Evolutionary conservation across 2,797 vertebrate genomes (phyloP).

Genomic region (Enteromius argenteus): DNA sequence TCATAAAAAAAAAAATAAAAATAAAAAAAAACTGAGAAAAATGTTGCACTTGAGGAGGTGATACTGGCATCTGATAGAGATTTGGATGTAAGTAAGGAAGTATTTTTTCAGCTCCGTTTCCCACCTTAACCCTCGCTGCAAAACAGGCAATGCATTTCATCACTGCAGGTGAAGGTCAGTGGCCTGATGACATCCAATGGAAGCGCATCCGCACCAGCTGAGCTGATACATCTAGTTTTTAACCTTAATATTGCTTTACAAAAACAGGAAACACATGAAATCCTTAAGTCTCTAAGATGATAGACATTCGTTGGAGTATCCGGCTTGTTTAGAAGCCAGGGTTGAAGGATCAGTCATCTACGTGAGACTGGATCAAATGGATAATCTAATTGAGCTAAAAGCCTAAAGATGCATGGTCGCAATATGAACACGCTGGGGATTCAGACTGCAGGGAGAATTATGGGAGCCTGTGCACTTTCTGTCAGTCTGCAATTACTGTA

Average conservation of each 20-base stretch:
- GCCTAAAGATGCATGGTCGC: constrained; percentile 46
- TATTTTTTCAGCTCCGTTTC: constrained; percentile 34
- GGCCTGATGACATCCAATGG: constrained; percentile 25
- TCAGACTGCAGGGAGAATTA: constrained; percentile 48
- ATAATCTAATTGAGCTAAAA: constrained; percentile 65
- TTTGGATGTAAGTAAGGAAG: background rate
- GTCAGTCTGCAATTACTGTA: constrained; percentile 66
- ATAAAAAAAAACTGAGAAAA: background rate
- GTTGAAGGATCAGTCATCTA: constrained; percentile 51
- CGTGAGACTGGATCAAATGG: constrained; percentile 53
- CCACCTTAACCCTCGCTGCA: constrained; percentile 53
- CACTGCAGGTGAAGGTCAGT: constrained; percentile 72
- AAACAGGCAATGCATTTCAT: constrained; percentile 74
- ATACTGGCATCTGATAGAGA: background rate
- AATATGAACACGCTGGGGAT: constrained; percentile 48
- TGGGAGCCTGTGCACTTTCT: constrained; percentile 45
- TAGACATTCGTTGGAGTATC: constrained; percentile 58
- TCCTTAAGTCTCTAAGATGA: constrained; percentile 39
- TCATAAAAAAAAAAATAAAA: background rate
- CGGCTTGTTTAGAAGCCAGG: constrained; percentile 13
- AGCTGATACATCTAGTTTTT: constrained; percentile 51
- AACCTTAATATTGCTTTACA: constrained; percentile 30
- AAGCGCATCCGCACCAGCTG: constrained; percentile 20
- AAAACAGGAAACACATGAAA: constrained; percentile 72
- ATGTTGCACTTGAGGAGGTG: background rate